Conservation (phyloP, 2,888 invertebrate species). For the Willowsia nigromaculata region DNA sequence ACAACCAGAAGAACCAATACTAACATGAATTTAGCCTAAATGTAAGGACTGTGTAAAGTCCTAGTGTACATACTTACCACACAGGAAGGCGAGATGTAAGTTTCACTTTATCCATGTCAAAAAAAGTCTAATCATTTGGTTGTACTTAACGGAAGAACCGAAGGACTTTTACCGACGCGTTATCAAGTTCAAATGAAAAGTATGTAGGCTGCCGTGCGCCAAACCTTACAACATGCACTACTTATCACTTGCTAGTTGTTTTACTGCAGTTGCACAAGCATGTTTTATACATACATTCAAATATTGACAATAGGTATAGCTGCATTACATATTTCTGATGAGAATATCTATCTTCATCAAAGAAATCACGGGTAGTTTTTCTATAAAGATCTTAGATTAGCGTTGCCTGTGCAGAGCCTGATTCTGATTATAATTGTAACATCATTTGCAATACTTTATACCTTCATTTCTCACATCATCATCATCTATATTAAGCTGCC, state of each 20-base stretch:
- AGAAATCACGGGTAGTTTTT: background rate
- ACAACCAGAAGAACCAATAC: no score
- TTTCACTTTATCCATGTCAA: background rate
- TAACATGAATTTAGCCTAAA: no score
- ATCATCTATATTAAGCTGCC: constrained; percentile 7
- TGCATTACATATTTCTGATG: background rate
- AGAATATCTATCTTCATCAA: background rate
- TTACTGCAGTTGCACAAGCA: background rate
- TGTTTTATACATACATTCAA: background rate
- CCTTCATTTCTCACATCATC: constrained; percentile 16
- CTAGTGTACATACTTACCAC: background rate
- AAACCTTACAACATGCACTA: background rate
- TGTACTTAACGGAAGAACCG: constrained; percentile 27
- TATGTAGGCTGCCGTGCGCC: background rate
- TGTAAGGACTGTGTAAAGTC: no score
- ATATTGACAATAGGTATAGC: background rate
- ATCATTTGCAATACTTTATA: background rate
- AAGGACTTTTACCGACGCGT: constrained; percentile 15
- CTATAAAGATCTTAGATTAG: background rate
- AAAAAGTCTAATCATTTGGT: background rate
- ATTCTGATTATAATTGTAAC: no score
- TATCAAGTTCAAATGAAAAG: background rate
- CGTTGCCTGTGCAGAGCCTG: background rate
- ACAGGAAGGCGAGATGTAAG: background rate
- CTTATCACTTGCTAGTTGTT: background rate